Evolutionary conservation across 2,113 vertebrate species (phyloP).

Genomic region (Nyctibius bracteatus): DNA sequence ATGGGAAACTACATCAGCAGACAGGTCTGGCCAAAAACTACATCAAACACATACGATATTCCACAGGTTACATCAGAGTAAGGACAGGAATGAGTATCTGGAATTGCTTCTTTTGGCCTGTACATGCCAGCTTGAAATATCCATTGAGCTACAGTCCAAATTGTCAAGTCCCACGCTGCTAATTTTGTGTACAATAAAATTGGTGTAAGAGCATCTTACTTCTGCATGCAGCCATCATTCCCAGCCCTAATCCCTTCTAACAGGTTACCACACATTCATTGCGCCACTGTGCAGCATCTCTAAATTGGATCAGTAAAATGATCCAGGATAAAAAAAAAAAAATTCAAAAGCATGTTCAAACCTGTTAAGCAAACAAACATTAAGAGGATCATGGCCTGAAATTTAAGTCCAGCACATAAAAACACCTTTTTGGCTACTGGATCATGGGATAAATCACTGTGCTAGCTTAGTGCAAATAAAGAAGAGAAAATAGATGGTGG

Average conservation of each 20-base stretch:
- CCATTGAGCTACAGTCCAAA: background rate
- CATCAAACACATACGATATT: background rate
- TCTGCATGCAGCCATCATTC: background rate
- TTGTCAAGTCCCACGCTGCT: background rate
- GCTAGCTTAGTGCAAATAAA: background rate
- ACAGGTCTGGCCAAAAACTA: background rate
- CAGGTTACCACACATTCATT: background rate
- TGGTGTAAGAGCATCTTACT: background rate
- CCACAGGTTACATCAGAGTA: background rate
- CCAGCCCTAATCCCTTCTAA: background rate
- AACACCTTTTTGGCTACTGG: background rate
- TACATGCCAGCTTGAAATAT: background rate
- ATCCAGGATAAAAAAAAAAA: background rate
- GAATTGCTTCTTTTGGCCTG: background rate
- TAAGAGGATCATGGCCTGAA: background rate
- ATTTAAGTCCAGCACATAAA: background rate
- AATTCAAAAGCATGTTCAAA: background rate
- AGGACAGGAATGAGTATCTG: background rate
- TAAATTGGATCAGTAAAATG: background rate
- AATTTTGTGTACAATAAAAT: background rate
- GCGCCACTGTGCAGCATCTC: background rate
- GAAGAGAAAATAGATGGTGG: background rate
- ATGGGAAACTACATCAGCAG: background rate
- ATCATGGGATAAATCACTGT: background rate
- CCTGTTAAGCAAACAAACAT: background rate